Evolutionary conservation across 1,140 invertebrate genomes (phyloP), one percentile per base, ranked within the genome.

Genomic region (Ostrea edulis): DNA sequence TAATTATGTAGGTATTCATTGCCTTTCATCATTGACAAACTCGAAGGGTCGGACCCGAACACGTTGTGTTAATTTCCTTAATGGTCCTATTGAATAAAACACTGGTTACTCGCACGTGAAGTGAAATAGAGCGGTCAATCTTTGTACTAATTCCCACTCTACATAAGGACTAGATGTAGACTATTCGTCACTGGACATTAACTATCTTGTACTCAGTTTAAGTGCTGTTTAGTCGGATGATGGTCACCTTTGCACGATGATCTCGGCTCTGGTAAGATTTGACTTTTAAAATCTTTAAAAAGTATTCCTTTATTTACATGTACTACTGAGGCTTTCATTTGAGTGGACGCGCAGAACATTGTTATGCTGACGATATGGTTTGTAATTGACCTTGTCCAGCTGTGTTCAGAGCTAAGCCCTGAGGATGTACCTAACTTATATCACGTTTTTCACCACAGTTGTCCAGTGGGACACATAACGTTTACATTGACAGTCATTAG

Each of bases 1-100:
- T 77, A 77, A 77, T 77, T 77, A 77, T 77, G 25, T 77, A 77
- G 68, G 68, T 77, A 77, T 77, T 77, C 68, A 8, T 35, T 25
- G 25, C 22, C 22, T 77, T 77, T 25, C 68, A 77, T 77, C 25
- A 77, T 14, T 77, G 68, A 35, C 68, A 12, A 17, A 44, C 68
- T 35, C 14, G 25, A 35, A 77, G 25, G 68, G 68, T 77, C 68
- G 68, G 22, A 29, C 29, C 68, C 25, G 68, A 77, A 77, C 68
- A 77, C 68, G 68, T 77, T 77, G 68, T 29, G 25, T 9, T 77
- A 77, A 77, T 77, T 77, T 77, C 22, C 68, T 77, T 77, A 77
- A 77, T 77, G 68, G 29, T 35, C 14, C 2, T 77, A 77, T 25
- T 14, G 68, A 14, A 25, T 77, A 29, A 25, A 35, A 77, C 68